These are phyloP conservation scores for Caenorhabditis sp. DNA, from an alignment of 2,888 invertebrate species.

Conservation along the genomic window DNA sequence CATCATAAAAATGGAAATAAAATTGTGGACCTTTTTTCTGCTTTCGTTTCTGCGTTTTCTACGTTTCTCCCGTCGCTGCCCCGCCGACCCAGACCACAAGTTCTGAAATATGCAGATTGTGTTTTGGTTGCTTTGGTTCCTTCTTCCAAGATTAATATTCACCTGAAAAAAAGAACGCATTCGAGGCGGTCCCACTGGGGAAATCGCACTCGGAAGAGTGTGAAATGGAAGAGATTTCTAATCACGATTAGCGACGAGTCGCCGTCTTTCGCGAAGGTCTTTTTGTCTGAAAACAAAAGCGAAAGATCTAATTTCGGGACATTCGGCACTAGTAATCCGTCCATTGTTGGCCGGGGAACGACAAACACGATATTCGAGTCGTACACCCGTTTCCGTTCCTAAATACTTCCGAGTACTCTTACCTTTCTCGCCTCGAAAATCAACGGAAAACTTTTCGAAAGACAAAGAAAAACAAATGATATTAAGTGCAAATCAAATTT, in stretches of 20 bases:
- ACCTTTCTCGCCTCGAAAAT: too few relatives aligned
- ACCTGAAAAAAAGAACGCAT: background rate
- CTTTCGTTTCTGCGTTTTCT: constrained; percentile 3
- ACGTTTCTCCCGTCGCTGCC: constrained; percentile 1
- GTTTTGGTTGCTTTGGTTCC: background rate
- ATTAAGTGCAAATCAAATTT: background rate
- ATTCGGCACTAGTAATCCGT: constrained; percentile 36
- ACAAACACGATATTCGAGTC: constrained; percentile 12
- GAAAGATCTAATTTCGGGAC: constrained; percentile 37
- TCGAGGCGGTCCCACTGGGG: background rate
- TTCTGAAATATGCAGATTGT: too few relatives aligned
- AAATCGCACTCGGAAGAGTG: constrained; percentile 7
- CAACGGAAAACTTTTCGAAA: constrained; percentile 2
- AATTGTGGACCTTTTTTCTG: constrained; percentile 38
- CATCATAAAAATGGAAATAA: constrained; percentile 54
- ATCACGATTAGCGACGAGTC: background rate
- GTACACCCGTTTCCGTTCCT: too few relatives aligned
- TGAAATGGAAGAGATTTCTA: background rate
- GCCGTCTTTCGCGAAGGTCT: too few relatives aligned
- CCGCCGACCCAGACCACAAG: background rate
- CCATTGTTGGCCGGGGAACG: constrained; percentile 1
- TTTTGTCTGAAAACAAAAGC: constrained; percentile 6
- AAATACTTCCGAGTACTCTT: too few relatives aligned
- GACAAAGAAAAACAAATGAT: background rate
- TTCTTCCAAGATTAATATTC: background rate